Conservation (phyloP, 2,888 invertebrate genomes). For the Omphaloscelis lunosa region DNA sequence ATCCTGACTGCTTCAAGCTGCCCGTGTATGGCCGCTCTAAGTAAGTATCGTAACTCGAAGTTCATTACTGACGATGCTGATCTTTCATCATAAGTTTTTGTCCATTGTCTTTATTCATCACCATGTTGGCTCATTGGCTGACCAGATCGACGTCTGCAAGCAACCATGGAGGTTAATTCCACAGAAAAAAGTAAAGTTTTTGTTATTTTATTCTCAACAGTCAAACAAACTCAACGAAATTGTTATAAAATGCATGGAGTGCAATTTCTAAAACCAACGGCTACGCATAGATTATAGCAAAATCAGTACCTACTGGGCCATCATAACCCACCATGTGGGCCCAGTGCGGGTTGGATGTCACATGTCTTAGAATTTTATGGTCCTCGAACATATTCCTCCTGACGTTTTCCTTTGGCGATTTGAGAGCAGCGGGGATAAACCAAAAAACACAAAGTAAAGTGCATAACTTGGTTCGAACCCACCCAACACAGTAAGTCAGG, state of each 20-base stretch:
- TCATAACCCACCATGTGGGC: neutral
- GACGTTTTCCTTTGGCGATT: neutral
- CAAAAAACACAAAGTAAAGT: neutral
- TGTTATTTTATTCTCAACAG: neutral
- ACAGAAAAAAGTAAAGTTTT: neutral
- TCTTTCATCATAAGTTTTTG: neutral
- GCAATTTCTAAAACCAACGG: neutral
- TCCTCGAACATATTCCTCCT: neutral
- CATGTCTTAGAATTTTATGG: neutral
- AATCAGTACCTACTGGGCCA: neutral
- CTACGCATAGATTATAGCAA: neutral
- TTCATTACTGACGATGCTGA: neutral
- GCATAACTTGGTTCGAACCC: neutral
- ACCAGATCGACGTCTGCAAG: neutral
- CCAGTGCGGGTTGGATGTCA: neutral
- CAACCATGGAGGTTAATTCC: neutral
- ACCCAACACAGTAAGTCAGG: neutral
- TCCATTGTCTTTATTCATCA: neutral
- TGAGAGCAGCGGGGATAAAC: neutral
- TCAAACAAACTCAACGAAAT: neutral
- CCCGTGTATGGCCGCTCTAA: too few relatives aligned
- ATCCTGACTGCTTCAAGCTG: too few relatives aligned
- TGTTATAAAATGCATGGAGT: neutral
- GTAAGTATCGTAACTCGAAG: neutral
- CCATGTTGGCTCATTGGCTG: neutral